Evolutionary conservation across 2,888 invertebrate genomes (phyloP).

Genomic region (Drosophila paramelanica): DNA sequence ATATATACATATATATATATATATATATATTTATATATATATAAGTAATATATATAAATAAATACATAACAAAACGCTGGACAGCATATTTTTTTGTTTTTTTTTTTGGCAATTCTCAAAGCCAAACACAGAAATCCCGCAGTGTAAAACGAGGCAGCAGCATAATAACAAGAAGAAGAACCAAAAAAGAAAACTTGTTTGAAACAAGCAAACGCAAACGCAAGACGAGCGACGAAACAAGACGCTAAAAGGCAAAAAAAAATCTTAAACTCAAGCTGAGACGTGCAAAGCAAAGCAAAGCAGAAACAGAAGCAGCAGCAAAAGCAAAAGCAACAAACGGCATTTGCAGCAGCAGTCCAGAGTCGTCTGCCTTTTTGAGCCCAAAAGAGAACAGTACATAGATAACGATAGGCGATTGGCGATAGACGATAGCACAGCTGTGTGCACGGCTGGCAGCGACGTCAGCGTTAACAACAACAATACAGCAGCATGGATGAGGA

Average conservation of each 20-base stretch:
- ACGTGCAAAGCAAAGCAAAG: slow-evolving; percentile 48
- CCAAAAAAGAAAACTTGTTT: slow-evolving; percentile 77
- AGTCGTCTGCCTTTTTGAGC: slow-evolving; percentile 33
- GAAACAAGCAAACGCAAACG: slow-evolving; percentile 58
- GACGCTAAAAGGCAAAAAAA: slow-evolving; percentile 59
- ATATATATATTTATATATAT: slow-evolving; percentile 3
- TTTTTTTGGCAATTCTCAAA: slow-evolving; percentile 28
- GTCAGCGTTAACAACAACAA: slow-evolving; percentile 65
- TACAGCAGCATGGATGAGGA: slow-evolving; percentile 80
- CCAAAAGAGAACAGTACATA: slow-evolving; percentile 33
- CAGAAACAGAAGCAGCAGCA: slow-evolving; percentile 41
- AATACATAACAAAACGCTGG: slow-evolving; percentile 9
- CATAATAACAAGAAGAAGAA: slow-evolving; percentile 57
- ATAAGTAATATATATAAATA: neutral
- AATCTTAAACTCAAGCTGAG: slow-evolving; percentile 47
- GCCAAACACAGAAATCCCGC: slow-evolving; percentile 44
- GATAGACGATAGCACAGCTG: slow-evolving; percentile 24
- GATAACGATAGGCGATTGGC: slow-evolving; percentile 21
- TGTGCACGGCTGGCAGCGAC: slow-evolving; percentile 47
- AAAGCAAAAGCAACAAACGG: slow-evolving; percentile 34
- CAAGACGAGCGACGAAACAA: slow-evolving; percentile 48
- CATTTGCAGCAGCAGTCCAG: slow-evolving; percentile 41
- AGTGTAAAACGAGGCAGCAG: slow-evolving; percentile 60
- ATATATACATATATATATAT: slow-evolving; percentile 8
- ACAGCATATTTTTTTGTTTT: slow-evolving; percentile 12